These are phyloP conservation scores for Monopis laevigella DNA, from an alignment of 2,888 invertebrate genomes.

Conservation along the genomic window DNA sequence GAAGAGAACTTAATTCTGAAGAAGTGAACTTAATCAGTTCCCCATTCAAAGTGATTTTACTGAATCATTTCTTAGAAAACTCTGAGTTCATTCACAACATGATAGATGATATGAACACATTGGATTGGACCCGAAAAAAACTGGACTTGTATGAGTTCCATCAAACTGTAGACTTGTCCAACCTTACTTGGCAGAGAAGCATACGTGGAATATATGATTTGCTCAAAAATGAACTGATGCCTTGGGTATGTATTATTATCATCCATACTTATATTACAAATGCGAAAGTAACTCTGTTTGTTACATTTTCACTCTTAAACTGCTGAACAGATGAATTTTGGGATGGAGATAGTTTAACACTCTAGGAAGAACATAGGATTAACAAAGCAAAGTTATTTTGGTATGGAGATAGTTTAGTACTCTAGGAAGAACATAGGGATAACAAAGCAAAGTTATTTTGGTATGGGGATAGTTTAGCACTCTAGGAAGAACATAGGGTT, in stretches of 20 bases:
- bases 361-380: no score
- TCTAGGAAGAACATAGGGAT: no score
- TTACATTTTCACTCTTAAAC: no score
- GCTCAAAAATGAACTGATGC: conserved; percentile 71
- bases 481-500: no score
- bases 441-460: no score
- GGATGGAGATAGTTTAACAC: no score
- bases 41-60: conserved; percentile 74
- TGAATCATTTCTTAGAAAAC: conserved; percentile 70
- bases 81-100: conserved; percentile 68
- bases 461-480: no score
- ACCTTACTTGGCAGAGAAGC: conserved; percentile 60
- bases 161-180: conserved; percentile 78
- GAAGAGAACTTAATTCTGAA: conserved; percentile 36
- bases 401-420: no score
- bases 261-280: not conserved
- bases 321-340: no score
- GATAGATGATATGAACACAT: conserved; percentile 72
- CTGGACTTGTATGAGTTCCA: conserved; percentile 91
- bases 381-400: no score
- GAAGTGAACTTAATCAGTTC: conserved; percentile 64
- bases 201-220: conserved; percentile 72
- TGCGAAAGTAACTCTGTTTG: no score
- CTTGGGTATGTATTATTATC: conserved; percentile 62
- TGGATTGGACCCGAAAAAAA: conserved; percentile 78